A percentile compares a stretch with the other conserved stretches of the same genome.
Evolutionary conservation across 2,113 vertebrate genomes (phyloP).

Genomic region (Platysteira castanea): DNA sequence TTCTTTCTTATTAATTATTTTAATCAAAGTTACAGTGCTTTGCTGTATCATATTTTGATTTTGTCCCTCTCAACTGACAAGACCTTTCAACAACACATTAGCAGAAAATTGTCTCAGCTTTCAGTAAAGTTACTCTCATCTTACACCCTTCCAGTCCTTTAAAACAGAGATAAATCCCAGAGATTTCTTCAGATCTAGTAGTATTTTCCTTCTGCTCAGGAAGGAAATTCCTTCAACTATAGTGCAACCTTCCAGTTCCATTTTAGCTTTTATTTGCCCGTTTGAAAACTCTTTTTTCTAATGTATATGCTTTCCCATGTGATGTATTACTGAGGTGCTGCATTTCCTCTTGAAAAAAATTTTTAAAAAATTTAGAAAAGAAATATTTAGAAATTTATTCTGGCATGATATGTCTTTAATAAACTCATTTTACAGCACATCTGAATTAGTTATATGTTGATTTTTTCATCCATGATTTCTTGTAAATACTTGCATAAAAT

Average conservation of each 20-base stretch:
- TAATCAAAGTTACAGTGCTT: background rate
- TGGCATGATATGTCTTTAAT: background rate
- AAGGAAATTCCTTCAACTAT: background rate
- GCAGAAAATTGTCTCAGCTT: background rate
- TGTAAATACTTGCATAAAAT: background rate
- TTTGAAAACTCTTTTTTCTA: background rate
- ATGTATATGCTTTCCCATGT: background rate
- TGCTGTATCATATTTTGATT: background rate
- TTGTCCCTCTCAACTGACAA: background rate
- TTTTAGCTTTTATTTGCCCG: background rate
- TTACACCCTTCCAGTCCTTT: background rate
- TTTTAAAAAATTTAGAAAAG: background rate
- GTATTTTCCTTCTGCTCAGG: background rate
- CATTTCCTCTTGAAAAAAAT: background rate
- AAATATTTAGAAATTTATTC: background rate
- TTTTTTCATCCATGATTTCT: background rate
- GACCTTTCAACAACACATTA: background rate
- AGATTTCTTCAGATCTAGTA: background rate
- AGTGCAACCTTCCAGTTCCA: background rate
- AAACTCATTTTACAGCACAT: background rate
- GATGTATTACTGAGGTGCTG: background rate
- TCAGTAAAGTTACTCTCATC: background rate
- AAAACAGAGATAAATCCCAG: background rate
- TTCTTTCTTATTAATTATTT: background rate
- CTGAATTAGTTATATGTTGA: background rate